A percentile compares a stretch with the other conserved stretches of the same genome.
Evolutionary conservation across 2,888 invertebrate species (phyloP).

Genomic region (Lepetodrilus schrolli): DNA sequence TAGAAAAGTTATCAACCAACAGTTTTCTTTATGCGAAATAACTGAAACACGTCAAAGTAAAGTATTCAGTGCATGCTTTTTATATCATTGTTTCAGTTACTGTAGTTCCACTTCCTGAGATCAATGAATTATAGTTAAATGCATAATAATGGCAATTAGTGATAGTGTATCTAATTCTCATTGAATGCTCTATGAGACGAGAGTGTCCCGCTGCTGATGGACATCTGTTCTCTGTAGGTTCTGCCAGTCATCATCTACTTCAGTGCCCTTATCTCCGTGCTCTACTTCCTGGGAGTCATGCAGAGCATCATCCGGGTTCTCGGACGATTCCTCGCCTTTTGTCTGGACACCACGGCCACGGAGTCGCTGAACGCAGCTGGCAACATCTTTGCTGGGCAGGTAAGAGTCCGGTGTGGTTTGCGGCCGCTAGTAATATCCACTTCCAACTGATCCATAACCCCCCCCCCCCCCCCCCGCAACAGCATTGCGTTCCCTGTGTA

Average conservation of each 20-base stretch:
- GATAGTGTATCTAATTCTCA: no score
- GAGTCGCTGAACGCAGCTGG: constrained; percentile 92
- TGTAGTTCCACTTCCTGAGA: neutral
- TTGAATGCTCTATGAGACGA: no score
- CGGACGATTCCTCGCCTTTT: constrained; percentile 82
- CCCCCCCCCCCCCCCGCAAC: neutral
- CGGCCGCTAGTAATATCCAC: no score
- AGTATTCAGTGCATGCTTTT: no score
- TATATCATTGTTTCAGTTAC: neutral
- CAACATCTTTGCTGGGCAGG: constrained; percentile 92
- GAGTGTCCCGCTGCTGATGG: no score
- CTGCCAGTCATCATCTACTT: constrained; percentile 94
- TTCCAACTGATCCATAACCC: no score
- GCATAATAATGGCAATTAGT: no score
- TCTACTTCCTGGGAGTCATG: constrained; percentile 90
- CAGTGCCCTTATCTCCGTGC: constrained; percentile 89
- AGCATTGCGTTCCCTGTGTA: neutral
- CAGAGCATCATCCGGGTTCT: constrained; percentile 88
- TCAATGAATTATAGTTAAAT: no score
- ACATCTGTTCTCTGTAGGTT: constrained; percentile 76
- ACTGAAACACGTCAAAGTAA: no score
- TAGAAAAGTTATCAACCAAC: no score
- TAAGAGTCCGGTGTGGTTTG: no score
- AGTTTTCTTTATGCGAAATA: no score
- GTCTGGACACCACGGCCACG: constrained; percentile 91